Evolutionary conservation across 2,113 vertebrate genomes (phyloP).

Genomic region (Saguinus midas): DNA sequence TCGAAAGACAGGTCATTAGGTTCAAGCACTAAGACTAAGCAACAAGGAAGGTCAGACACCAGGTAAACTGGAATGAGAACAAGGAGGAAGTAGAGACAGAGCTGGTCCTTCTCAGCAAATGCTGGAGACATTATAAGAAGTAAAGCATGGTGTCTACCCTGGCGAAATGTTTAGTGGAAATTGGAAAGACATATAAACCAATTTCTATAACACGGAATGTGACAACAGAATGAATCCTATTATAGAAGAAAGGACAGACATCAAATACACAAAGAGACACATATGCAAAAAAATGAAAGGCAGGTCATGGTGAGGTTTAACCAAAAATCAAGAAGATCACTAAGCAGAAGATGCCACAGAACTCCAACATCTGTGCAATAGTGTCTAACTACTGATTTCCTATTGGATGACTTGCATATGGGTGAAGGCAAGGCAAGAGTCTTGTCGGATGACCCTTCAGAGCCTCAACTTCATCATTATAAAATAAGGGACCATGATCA

Average conservation of each 20-base stretch:
- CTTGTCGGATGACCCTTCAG: not conserved
- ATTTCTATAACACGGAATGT: not conserved
- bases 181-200: not conserved
- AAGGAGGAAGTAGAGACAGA: not conserved
- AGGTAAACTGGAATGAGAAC: not conserved
- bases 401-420: not conserved
- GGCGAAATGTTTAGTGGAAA: not conserved
- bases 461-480: not conserved
- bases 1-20: not conserved
- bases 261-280: not conserved
- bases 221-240: not conserved
- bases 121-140: not conserved
- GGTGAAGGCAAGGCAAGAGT: no score
- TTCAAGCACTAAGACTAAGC: not conserved
- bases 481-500: not conserved
- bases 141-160: not conserved
- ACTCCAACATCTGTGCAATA: not conserved
- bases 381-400: not conserved
- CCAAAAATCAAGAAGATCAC: not conserved
- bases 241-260: not conserved
- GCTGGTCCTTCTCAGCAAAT: not conserved
- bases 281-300: not conserved
- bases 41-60: not conserved
- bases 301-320: not conserved
- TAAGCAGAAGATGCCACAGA: not conserved